Conservation (phyloP, 2,113 vertebrate species). For the Tachysurus fulvidraco region DNA sequence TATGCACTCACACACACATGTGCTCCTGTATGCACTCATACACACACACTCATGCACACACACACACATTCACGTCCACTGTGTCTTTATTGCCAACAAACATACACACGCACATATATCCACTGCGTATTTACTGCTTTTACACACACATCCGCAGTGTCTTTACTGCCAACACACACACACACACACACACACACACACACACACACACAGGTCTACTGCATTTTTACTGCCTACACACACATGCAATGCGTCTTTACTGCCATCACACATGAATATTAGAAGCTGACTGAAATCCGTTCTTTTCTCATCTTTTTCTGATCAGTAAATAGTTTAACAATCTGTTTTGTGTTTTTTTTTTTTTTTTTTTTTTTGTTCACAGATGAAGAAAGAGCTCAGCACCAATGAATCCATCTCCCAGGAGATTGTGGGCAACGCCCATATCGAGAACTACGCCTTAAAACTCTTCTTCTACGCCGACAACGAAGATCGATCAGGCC, state of each 20-base stretch:
- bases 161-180: too few species aligned
- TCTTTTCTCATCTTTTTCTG: not conserved
- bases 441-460: constrained; percentile 96
- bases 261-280: not conserved
- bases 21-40: too few species aligned
- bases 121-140: too few species aligned
- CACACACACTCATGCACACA: too few species aligned
- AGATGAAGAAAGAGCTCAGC: constrained; percentile 94
- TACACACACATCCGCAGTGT: too few species aligned
- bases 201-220: too few species aligned
- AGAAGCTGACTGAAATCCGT: not conserved
- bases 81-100: too few species aligned
- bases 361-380: constrained; percentile 53
- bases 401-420: constrained; percentile 93
- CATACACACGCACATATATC: too few species aligned
- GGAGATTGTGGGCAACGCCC: constrained; percentile 94
- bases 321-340: not conserved
- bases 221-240: not conserved
- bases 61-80: too few species aligned
- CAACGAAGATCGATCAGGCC: constrained; percentile 89
- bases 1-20: too few species aligned
- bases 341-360: not conserved
- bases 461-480: constrained; percentile 98
- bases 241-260: constrained; percentile 3
- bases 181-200: not conserved